phyloP scores from a whole-genome alignment of 2,113 vertebrate species.

The Ciconia stormi region DNA sequence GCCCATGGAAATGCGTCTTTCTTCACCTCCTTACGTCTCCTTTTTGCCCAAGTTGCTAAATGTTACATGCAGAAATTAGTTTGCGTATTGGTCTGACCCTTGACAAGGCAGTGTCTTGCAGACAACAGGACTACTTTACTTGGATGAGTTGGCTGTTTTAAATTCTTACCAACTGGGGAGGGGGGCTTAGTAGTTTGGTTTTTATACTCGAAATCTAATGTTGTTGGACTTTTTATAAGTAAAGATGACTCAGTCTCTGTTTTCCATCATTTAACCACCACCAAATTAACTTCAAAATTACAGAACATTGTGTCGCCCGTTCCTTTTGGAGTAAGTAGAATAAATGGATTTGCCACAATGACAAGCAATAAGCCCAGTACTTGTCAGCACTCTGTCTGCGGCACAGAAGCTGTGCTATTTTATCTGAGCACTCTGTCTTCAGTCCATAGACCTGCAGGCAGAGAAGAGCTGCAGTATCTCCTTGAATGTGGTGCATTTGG shows the following conservation, averaged over 20 bases:
- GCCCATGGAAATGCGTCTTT: not conserved
- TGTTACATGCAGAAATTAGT: not conserved
- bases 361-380: not conserved
- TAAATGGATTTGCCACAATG: not conserved
- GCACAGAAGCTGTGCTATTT: not conserved
- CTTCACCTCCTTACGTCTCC: not conserved
- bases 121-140: not conserved
- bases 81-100: not conserved
- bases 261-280: conserved; percentile 18
- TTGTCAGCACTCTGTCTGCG: not conserved
- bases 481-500: not conserved
- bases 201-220: not conserved
- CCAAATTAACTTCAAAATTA: conserved; percentile 39
- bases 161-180: not conserved
- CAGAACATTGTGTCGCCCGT: not conserved
- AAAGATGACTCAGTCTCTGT: not conserved
- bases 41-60: not conserved
- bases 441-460: not conserved
- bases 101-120: not conserved
- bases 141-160: not conserved
- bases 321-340: conserved; percentile 34
- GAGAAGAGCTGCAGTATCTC: not conserved
- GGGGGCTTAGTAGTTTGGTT: not conserved
- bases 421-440: not conserved
- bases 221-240: not conserved